Base-by-base conservation (phyloP, 2,797 vertebrate genomes). In the Acrossocheilus fasciatus region DNA sequence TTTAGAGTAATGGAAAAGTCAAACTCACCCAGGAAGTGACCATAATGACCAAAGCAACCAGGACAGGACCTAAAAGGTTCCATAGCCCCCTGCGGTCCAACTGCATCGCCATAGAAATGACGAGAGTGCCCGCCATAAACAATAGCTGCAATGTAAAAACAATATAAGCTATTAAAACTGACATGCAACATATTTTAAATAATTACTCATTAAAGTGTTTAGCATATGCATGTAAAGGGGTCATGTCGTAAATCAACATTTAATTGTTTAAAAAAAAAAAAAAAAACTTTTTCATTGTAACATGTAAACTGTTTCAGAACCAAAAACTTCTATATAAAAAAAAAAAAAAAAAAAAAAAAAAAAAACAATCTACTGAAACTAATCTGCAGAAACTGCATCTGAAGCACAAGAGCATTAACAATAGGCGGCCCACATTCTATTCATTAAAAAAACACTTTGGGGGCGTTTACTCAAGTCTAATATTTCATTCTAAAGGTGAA, bases 81-180 rank as follows among this genome's bases (percentile, higher is more conserved):
- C 98, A 99, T 89, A 98, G 93, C 2, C 97, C 98, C 86, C 95
- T 95, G 66, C 98, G 98, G 92, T 99, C 97, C 93, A 99, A 94
- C 89, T 99, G 97, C 96, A 99, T 95, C 7, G 97, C 97, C 97
- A 99, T 98, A 89, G 98, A 97, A 23, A 99, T 97, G 85, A 99
- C 82, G 76, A 99, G 94, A 6, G 96, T 94, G 26, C 98, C 98
- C 30, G 97, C 86, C 92, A 98, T 6, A 2, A 97, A 98, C 75
- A 91, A 80, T 57, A 90, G 52, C 90, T 91, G 76, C 8, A 85
- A 62, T 43, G 9, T 4, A 57, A 69, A n/a, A 69, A 30, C 47
- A 50, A 54, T 7, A 14, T 39, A n/a, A 41, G 15, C n/a, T 43
- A 62, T 80, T 64, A 64, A 80, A 80, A 64, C 52, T 78, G 34